Percentiles rank a stretch among this genome's conserved stretches.
Conservation (phyloP, 2,797 vertebrate species). For the Lerista edwardsae region DNA sequence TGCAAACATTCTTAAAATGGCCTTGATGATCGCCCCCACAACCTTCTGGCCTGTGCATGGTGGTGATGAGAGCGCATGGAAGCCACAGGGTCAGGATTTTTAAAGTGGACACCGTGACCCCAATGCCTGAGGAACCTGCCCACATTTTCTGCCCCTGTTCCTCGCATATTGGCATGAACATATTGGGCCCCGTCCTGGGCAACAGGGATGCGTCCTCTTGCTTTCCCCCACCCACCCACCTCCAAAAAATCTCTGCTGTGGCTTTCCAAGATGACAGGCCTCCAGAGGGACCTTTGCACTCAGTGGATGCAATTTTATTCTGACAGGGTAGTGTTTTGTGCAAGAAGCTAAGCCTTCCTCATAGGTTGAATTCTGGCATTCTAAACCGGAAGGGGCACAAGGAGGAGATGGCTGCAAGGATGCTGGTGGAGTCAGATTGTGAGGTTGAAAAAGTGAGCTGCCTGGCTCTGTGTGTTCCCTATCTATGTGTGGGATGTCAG, state of each 20-base stretch:
- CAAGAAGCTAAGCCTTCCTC: conserved; percentile 26
- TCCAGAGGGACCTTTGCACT: conserved; percentile 31
- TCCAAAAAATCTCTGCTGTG: rapidly evolving
- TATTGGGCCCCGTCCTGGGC: too few relatives aligned
- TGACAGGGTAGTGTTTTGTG: conserved; percentile 61
- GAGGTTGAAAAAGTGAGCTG: too few relatives aligned
- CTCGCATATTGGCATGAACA: background rate
- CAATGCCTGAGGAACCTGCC: background rate
- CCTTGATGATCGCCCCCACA: background rate
- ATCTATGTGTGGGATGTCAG: too few relatives aligned
- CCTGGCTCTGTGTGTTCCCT: too few relatives aligned
- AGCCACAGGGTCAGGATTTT: background rate
- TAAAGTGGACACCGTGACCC: background rate
- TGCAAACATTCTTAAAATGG: background rate
- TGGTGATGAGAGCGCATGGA: background rate
- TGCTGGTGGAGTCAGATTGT: too few relatives aligned
- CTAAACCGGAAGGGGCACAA: background rate
- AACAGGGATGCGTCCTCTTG: background rate
- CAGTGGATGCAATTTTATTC: conserved; percentile 49
- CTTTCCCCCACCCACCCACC: background rate
- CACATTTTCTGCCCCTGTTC: background rate
- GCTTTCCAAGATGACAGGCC: background rate
- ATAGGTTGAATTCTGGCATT: background rate
- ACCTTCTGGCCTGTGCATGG: background rate
- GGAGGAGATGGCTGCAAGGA: too few relatives aligned